These are phyloP conservation scores for Microplitis deprimator DNA, from an alignment of 2,888 invertebrate species.

Conservation along the genomic window DNA sequence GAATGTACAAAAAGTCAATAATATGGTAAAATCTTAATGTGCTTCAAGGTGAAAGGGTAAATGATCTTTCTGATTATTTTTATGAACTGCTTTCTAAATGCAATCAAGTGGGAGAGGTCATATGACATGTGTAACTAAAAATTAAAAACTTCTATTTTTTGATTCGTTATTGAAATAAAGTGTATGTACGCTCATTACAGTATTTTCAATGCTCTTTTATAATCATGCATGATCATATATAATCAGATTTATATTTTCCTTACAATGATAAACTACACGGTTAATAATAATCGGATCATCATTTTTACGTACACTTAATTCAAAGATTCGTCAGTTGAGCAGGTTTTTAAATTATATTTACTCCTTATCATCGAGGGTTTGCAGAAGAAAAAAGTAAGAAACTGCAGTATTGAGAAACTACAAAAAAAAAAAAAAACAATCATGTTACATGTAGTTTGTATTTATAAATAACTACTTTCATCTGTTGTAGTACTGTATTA, in stretches of 20 bases:
- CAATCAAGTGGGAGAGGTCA: background rate
- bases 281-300: too few species aligned
- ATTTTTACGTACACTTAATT: too few species aligned
- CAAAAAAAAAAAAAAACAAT: background rate
- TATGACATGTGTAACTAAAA: too few species aligned
- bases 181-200: too few species aligned
- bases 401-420: slow-evolving; percentile 46
- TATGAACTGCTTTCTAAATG: background rate
- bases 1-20: background rate
- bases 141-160: too few species aligned
- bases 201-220: too few species aligned
- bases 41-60: background rate
- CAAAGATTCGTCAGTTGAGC: background rate
- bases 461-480: too few species aligned
- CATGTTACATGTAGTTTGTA: background rate
- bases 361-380: slow-evolving; percentile 37
- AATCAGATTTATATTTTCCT: too few species aligned
- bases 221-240: too few species aligned
- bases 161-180: too few species aligned
- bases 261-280: too few species aligned
- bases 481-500: too few species aligned
- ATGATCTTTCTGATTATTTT: background rate
- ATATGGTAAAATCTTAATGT: background rate
- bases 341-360: background rate
- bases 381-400: slow-evolving; percentile 47